Evolutionary conservation across 2,113 vertebrate genomes (phyloP).

Genomic region (Uropsilus gracilis): DNA sequence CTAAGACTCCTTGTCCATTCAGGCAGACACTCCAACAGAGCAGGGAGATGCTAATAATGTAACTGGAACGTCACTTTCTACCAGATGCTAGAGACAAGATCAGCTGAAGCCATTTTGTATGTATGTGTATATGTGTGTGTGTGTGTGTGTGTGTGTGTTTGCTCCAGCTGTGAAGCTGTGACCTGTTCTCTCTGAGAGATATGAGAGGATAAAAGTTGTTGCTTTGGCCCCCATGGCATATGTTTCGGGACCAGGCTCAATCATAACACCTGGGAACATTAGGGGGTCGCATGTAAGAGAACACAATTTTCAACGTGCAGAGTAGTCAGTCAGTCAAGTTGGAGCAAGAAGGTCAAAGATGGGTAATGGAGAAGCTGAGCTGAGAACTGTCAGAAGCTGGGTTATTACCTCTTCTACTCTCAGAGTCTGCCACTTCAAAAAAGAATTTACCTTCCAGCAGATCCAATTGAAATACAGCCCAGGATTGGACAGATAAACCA

Average conservation of each 20-base stretch:
- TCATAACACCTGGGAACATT: background rate
- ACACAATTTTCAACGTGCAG: background rate
- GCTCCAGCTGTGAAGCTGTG: too few relatives aligned
- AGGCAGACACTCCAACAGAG: background rate
- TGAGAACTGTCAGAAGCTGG: background rate
- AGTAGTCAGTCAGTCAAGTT: background rate
- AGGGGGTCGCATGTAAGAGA: background rate
- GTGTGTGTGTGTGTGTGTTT: too few relatives aligned
- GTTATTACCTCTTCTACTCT: background rate
- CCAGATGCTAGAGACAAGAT: background rate
- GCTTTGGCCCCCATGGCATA: background rate
- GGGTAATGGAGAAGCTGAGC: background rate
- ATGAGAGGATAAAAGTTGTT: background rate
- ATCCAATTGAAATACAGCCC: background rate
- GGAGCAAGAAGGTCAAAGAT: background rate
- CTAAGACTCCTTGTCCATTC: background rate
- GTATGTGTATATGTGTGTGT: too few relatives aligned
- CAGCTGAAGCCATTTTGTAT: background rate
- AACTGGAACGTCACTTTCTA: background rate
- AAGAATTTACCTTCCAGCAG: slow-evolving; percentile 8
- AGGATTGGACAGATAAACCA: background rate
- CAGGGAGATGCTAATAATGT: background rate
- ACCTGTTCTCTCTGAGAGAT: background rate
- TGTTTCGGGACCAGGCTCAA: background rate
- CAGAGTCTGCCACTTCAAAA: background rate